phyloP scores from a whole-genome alignment of 2,797 vertebrate species.

The Takifugu ocellatus region DNA sequence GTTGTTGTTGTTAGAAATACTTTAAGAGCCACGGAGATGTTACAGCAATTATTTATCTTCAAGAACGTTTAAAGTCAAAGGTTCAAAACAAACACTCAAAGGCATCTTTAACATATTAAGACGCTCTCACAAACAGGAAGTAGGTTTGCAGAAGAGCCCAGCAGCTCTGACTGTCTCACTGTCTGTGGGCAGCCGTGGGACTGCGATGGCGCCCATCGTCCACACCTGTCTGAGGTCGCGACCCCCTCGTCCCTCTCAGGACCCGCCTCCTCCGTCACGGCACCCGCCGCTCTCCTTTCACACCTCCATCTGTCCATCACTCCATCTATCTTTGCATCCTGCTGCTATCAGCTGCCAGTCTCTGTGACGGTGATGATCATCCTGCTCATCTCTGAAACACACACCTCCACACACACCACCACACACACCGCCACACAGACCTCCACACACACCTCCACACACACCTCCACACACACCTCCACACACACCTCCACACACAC shows the following conservation, averaged over 20 bases:
- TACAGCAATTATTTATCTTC: no score
- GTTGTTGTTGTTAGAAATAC: no score
- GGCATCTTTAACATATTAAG: no score
- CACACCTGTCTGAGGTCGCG: conserved; percentile 59
- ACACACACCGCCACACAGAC: conserved; percentile 1
- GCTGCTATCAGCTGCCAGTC: conserved; percentile 34
- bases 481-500: conserved; percentile 3
- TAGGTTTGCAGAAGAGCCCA: conserved; percentile 10
- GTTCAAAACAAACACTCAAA: no score
- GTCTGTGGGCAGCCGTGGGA: conserved; percentile 15
- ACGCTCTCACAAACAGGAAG: conserved; percentile 14
- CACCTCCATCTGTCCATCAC: conserved; percentile 40
- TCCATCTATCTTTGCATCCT: conserved; percentile 42
- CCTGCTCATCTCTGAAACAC: conserved; percentile 40
- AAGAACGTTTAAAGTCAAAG: not conserved
- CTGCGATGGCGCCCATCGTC: conserved; percentile 43
- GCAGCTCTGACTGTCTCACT: conserved; percentile 13
- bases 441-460: conserved; percentile 15
- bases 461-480: conserved; percentile 20
- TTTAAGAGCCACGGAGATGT: no score
- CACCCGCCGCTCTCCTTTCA: conserved; percentile 56
- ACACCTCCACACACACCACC: not conserved
- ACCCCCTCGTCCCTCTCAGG: conserved; percentile 28
- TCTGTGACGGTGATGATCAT: conserved; percentile 43
- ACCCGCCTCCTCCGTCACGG: conserved; percentile 9